Conservation (phyloP, 1,140 invertebrate genomes). For the Aphis gossypii region DNA sequence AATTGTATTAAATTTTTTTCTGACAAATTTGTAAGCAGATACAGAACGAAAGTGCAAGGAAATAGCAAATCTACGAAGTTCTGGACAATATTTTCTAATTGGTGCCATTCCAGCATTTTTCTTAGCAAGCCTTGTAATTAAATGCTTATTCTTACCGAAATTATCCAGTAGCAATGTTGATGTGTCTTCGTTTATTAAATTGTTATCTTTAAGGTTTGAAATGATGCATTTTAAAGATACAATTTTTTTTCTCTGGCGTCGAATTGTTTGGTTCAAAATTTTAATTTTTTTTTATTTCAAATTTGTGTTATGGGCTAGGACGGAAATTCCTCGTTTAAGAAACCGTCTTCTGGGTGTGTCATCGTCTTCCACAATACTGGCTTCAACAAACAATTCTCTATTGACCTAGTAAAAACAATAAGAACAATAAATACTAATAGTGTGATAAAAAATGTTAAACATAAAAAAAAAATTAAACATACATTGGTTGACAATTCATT, state of each 20-base stretch:
- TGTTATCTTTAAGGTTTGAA: not conserved
- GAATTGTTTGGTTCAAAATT: not conserved
- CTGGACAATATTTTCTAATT: not conserved
- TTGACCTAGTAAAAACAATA: too few species aligned
- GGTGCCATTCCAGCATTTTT: not conserved
- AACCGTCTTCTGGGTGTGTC: not conserved
- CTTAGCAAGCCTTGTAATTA: not conserved
- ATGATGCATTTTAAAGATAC: not conserved
- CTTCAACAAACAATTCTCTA: too few species aligned
- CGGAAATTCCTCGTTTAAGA: not conserved
- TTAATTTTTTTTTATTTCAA: not conserved
- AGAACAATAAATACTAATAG: too few species aligned
- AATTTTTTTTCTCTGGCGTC: not conserved
- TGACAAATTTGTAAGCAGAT: slow-evolving; percentile 17
- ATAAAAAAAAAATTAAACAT: too few species aligned
- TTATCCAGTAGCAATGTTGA: not conserved
- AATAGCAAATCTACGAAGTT: not conserved
- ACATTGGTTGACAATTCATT: too few species aligned
- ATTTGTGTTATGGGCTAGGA: not conserved
- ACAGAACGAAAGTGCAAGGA: not conserved
- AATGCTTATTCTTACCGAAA: slow-evolving; percentile 8
- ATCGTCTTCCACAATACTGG: not conserved
- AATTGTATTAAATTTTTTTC: not conserved
- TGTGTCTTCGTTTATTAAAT: not conserved
- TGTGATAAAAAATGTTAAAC: too few species aligned